A percentile compares a stretch with the other conserved stretches of the same genome.
Evolutionary conservation across 2,888 invertebrate species (phyloP).

Genomic region (Oscheius sp.): DNA sequence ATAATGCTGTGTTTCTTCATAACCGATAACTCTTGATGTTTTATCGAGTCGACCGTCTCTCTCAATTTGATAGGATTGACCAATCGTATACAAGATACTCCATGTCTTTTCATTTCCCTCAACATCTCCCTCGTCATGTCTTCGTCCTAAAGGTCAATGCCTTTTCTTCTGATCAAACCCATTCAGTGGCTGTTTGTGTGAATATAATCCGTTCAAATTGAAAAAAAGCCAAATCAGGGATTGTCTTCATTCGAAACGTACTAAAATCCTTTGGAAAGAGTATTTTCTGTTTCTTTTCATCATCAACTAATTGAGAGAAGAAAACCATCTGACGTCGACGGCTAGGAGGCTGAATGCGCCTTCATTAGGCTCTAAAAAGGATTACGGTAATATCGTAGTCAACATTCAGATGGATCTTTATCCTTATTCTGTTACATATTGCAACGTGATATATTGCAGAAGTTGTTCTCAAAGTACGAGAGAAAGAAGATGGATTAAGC

Average conservation of each 20-base stretch:
- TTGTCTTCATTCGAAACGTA: not conserved
- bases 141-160: not conserved
- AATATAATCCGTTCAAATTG: not conserved
- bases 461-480: not conserved
- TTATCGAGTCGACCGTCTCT: not conserved
- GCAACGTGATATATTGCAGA: not conserved
- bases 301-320: not conserved
- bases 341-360: conserved; percentile 21
- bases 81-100: not conserved
- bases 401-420: not conserved
- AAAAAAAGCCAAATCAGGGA: conserved; percentile 10
- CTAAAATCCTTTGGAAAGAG: conserved; percentile 9
- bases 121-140: conserved; percentile 4
- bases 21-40: not conserved
- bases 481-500: not conserved
- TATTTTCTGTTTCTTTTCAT: conserved; percentile 10
- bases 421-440: not conserved
- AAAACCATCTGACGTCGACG: conserved; percentile 10
- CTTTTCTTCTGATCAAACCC: not conserved
- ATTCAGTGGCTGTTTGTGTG: not conserved
- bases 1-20: not conserved
- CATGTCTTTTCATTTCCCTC: not conserved
- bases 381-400: conserved; percentile 8
- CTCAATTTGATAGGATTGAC: not conserved
- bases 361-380: no score